These are phyloP conservation scores for Seriola rivoliana DNA, from an alignment of 2,113 vertebrate species.

Conservation along the genomic window DNA sequence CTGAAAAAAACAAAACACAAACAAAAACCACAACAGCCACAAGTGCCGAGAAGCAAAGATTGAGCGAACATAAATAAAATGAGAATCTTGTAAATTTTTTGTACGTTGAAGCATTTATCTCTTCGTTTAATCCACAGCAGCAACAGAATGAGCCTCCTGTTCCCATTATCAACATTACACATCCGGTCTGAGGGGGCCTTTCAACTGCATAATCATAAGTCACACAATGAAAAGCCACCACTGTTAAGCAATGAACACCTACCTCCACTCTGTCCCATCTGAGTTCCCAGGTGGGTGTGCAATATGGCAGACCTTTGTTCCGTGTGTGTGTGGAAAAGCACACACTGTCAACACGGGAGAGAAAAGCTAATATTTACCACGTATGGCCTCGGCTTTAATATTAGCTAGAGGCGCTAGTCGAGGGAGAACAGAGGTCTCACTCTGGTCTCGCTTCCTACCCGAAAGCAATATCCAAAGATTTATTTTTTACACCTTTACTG, in stretches of 20 bases:
- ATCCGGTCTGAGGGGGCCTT: conserved; percentile 60
- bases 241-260: conserved; percentile 68
- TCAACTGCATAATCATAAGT: conserved; percentile 75
- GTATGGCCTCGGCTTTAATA: conserved; percentile 82
- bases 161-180: conserved; percentile 62
- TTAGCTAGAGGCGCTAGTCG: conserved; percentile 77
- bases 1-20: neutral
- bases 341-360: conserved; percentile 84
- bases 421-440: conserved; percentile 71
- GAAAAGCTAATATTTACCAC: conserved; percentile 88
- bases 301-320: conserved; percentile 84
- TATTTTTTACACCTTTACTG: conserved; percentile 30
- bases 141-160: conserved; percentile 59
- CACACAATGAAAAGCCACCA: conserved; percentile 73
- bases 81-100: conserved; percentile 7
- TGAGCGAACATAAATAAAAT: neutral
- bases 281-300: conserved; percentile 78
- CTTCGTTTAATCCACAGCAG: conserved; percentile 29
- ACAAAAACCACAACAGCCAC: neutral
- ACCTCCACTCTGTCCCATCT: conserved; percentile 55
- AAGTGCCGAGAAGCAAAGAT: neutral
- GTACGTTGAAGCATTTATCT: conserved; percentile 14
- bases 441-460: conserved; percentile 57
- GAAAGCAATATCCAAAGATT: conserved; percentile 48
- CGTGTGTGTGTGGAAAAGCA: conserved; percentile 83